Percentiles rank a stretch among this genome's conserved stretches.
Evolutionary conservation across 2,113 vertebrate species (phyloP).

Genomic region (Hypomesus transpacificus): DNA sequence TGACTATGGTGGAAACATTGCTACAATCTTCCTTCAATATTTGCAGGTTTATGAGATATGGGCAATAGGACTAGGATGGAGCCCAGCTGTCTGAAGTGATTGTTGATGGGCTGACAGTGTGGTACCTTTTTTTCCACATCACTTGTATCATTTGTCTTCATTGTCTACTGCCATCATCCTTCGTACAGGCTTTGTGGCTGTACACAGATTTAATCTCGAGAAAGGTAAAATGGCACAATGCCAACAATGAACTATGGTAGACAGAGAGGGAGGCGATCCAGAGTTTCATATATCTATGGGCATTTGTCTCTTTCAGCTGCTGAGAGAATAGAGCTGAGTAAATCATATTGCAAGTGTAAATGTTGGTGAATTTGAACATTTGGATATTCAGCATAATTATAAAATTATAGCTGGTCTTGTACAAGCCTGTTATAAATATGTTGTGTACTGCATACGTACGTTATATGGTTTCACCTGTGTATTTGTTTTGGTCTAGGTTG

Average conservation of each 20-base stretch:
- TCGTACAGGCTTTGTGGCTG: not conserved
- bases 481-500: too few species aligned
- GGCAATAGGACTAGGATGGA: too few species aligned
- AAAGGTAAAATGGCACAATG: constrained; percentile 13
- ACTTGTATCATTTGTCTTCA: constrained; percentile 6
- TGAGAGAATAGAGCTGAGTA: constrained; percentile 12
- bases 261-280: constrained; percentile 5
- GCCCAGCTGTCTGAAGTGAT: not conserved
- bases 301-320: constrained; percentile 27
- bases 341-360: not conserved
- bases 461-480: too few species aligned
- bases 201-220: constrained; percentile 15
- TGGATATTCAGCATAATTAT: too few species aligned
- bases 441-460: too few species aligned
- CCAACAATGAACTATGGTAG: constrained; percentile 15
- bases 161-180: constrained; percentile 4
- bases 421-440: too few species aligned
- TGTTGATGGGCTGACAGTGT: not conserved
- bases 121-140: not conserved
- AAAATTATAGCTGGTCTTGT: too few species aligned
- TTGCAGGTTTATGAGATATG: too few species aligned
- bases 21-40: too few species aligned
- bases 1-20: too few species aligned
- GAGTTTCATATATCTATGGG: constrained; percentile 14
- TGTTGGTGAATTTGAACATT: too few species aligned